A percentile compares a stretch with the other conserved stretches of the same genome.
Evolutionary conservation across 2,113 vertebrate species (phyloP).

Genomic region (Pomatorhinus ruficollis): DNA sequence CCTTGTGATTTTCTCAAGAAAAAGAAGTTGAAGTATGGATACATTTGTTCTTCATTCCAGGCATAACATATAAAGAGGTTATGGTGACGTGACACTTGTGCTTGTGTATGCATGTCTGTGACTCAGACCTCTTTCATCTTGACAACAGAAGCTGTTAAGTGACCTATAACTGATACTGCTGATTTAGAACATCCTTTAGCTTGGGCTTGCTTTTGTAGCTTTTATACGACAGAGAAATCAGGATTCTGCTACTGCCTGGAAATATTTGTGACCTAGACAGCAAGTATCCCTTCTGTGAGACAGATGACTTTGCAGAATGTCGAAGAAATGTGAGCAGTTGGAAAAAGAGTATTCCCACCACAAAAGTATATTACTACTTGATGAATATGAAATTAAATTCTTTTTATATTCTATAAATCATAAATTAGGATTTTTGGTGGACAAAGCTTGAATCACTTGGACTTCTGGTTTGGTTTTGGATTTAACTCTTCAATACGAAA

Average conservation of each 20-base stretch:
- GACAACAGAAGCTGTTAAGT: constrained; percentile 30
- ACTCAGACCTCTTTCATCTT: neutral
- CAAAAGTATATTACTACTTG: neutral
- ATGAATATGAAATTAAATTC: neutral
- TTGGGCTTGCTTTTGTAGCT: neutral
- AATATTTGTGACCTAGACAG: neutral
- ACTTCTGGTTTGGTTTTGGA: neutral
- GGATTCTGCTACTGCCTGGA: neutral
- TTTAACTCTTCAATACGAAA: neutral
- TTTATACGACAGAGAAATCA: neutral
- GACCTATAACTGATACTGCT: constrained; percentile 33
- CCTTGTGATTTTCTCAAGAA: neutral
- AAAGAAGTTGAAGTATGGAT: neutral
- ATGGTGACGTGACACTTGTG: neutral
- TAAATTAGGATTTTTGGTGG: neutral
- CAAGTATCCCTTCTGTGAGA: neutral
- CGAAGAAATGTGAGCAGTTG: neutral
- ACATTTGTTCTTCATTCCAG: constrained; percentile 21
- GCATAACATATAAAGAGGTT: neutral
- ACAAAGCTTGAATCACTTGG: neutral
- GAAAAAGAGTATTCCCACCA: neutral
- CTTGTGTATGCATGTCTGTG: neutral
- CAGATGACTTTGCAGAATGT: neutral
- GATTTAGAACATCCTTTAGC: constrained; percentile 10
- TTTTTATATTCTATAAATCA: neutral